These are phyloP conservation scores for Lamellibrachia luymesi DNA, from an alignment of 1,140 invertebrate genomes.

Conservation along the genomic window DNA sequence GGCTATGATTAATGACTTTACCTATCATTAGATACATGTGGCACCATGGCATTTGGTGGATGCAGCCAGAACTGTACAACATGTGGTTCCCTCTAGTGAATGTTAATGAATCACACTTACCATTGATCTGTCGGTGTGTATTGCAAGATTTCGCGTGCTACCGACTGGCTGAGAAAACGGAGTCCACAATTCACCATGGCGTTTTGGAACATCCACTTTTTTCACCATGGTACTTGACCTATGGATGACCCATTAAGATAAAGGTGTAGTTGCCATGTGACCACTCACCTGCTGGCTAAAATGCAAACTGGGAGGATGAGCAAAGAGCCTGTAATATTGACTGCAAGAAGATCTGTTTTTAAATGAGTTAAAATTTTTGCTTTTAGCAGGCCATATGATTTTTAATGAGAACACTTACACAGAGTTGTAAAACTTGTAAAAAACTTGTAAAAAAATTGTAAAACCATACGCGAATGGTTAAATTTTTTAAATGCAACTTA, in stretches of 20 bases:
- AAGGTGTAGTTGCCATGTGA: neutral
- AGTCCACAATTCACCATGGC: neutral
- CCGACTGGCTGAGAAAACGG: neutral
- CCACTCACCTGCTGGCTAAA: neutral
- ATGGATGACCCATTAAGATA: neutral
- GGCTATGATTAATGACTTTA: neutral
- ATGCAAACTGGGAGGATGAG: neutral
- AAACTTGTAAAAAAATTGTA: too few relatives aligned
- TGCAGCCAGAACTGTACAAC: neutral
- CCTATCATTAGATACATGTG: neutral
- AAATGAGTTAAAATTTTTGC: too few relatives aligned
- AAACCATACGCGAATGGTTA: too few relatives aligned
- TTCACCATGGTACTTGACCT: neutral
- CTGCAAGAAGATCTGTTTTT: too few relatives aligned
- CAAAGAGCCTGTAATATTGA: too few relatives aligned
- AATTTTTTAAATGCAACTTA: too few relatives aligned
- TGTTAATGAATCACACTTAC: neutral
- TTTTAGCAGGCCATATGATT: too few relatives aligned
- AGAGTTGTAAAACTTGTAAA: too few relatives aligned
- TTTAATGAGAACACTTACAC: too few relatives aligned
- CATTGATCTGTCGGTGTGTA: neutral
- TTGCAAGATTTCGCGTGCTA: neutral
- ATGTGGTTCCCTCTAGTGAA: neutral
- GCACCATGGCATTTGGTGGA: neutral
- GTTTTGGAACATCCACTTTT: neutral